These are phyloP conservation scores for Pituophis catenifer DNA, from an alignment of 2,113 vertebrate genomes.

Conservation along the genomic window DNA sequence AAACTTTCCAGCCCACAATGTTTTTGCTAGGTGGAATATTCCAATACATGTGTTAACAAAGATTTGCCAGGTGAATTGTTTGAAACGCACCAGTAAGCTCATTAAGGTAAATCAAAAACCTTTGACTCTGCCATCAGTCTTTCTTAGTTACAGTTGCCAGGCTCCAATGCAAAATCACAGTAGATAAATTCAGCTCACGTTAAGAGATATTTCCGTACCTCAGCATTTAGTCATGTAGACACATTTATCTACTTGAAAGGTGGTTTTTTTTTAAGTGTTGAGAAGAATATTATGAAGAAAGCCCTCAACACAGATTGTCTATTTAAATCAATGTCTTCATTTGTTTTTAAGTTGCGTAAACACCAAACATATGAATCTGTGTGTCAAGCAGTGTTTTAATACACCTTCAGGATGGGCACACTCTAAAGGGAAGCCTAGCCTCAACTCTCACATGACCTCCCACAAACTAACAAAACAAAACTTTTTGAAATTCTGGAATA, in stretches of 20 bases:
- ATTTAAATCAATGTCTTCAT: constrained; percentile 9
- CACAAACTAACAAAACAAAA: neutral
- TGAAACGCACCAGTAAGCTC: constrained; percentile 31
- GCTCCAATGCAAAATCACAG: constrained; percentile 43
- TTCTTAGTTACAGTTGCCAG: constrained; percentile 47
- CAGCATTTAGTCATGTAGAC: constrained; percentile 23
- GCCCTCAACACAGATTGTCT: fast-evolving
- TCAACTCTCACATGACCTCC: neutral
- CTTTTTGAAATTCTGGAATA: neutral
- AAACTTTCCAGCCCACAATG: constrained; percentile 15
- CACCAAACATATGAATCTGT: neutral
- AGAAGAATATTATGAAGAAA: neutral
- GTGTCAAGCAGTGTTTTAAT: neutral
- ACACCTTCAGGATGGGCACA: neutral
- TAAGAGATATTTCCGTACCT: constrained; percentile 38
- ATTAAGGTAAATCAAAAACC: constrained; percentile 43
- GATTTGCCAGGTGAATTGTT: constrained; percentile 34
- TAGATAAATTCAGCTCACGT: constrained; percentile 34
- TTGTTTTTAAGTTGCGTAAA: neutral
- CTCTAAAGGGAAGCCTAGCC: neutral
- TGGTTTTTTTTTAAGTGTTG: neutral
- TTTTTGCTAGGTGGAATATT: constrained; percentile 35
- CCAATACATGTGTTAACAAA: neutral
- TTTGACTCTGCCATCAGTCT: constrained; percentile 44
- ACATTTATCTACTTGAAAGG: constrained; percentile 42